phyloP scores from a whole-genome alignment of 2,113 vertebrate species.

The Tenebrosternarchus preto region DNA sequence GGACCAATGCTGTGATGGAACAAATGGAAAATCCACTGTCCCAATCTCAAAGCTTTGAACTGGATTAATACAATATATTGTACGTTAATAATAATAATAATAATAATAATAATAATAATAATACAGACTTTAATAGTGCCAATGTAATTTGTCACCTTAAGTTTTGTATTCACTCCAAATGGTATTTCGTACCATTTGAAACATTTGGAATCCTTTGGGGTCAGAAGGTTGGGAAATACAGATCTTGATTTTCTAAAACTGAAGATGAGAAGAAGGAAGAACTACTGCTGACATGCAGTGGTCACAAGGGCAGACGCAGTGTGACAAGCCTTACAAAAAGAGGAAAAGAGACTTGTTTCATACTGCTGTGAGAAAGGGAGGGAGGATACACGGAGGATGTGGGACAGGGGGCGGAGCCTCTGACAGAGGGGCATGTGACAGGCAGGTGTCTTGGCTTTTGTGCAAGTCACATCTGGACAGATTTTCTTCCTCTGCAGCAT shows the following conservation, averaged over 20 bases:
- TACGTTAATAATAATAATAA: not conserved
- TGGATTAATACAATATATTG: not conserved
- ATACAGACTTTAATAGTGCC: not conserved
- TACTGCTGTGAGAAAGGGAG: slow-evolving; percentile 47
- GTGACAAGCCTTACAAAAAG: slow-evolving; percentile 23
- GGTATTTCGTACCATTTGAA: not conserved
- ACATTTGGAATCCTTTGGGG: not conserved
- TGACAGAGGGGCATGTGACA: slow-evolving; percentile 66
- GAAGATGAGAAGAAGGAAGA: not conserved
- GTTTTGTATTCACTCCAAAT: too few species aligned
- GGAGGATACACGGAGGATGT: slow-evolving; percentile 14
- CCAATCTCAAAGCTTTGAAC: not conserved
- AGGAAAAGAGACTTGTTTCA: slow-evolving; percentile 46
- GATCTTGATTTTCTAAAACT: not conserved
- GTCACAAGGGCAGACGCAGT: slow-evolving; percentile 31
- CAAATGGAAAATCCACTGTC: not conserved
- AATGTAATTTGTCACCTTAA: not conserved
- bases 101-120: not conserved
- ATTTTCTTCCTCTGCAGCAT: slow-evolving; percentile 47
- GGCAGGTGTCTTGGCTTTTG: slow-evolving; percentile 59
- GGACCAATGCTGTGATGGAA: not conserved
- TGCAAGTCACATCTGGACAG: slow-evolving; percentile 61
- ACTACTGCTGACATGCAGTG: not conserved
- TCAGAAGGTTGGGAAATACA: not conserved
- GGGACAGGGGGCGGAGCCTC: slow-evolving; percentile 26